phyloP scores from a whole-genome alignment of 1,140 invertebrate species.

The Drosophila insularis region DNA sequence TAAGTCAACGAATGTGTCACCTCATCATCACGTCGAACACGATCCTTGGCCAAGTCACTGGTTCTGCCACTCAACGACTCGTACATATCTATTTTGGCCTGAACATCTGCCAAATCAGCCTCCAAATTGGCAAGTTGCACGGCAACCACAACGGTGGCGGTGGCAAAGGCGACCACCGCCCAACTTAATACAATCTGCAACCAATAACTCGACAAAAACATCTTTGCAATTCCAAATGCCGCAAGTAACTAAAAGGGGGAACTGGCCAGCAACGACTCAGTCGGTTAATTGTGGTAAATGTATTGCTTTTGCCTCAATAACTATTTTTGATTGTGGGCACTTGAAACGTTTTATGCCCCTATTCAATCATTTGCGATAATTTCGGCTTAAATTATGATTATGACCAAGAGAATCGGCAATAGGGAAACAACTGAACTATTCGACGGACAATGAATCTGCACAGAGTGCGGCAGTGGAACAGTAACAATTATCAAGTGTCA shows the following conservation, averaged over 20 bases:
- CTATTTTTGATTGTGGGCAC: constrained; percentile 39
- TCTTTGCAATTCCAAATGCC: constrained; percentile 49
- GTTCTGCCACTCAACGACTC: constrained; percentile 10
- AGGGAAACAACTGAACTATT: not conserved
- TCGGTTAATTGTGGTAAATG: not conserved
- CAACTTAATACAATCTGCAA: constrained; percentile 45
- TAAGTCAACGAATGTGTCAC: constrained; percentile 14
- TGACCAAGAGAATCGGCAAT: constrained; percentile 13
- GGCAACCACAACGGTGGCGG: constrained; percentile 81
- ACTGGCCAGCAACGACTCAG: not conserved
- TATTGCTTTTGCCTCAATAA: constrained; percentile 28
- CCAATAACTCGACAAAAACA: constrained; percentile 39
- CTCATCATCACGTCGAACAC: constrained; percentile 26
- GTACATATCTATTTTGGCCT: constrained; percentile 54
- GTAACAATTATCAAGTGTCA: not conserved
- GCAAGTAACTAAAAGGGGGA: constrained; percentile 42
- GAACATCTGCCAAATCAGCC: constrained; percentile 51
- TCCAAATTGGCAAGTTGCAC: constrained; percentile 55
- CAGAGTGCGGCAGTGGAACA: constrained; percentile 5
- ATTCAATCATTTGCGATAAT: constrained; percentile 34
- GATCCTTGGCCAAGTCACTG: not conserved
- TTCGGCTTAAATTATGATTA: constrained; percentile 23
- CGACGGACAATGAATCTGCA: constrained; percentile 3
- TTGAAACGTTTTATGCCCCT: constrained; percentile 44
- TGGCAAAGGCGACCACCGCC: constrained; percentile 70